Evolutionary conservation across 2,888 invertebrate genomes (phyloP), one percentile per base, ranked within the genome.

Genomic region (Acheta domesticus): DNA sequence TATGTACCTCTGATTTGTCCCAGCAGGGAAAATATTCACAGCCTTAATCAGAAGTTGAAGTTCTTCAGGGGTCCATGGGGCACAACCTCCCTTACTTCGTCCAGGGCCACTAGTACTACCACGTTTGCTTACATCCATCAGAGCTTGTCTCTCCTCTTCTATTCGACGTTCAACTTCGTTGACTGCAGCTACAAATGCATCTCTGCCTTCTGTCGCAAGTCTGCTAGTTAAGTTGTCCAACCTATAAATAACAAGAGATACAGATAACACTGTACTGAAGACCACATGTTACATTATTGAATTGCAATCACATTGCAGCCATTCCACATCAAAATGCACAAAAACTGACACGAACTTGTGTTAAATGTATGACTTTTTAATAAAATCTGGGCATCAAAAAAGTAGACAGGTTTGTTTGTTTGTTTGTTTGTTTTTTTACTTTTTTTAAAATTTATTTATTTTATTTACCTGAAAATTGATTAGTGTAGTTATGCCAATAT

Each of bases 21-120:
- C 99, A 11, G 98, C 98, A 0, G 99, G 99, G 86, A 98, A 99
- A 8, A 99, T 87, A 87, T 99, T 99, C 0, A 99, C 98, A 23
- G 97, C 98, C 87, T 99, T 99, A 79, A 99, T 97, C 4, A 99
- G 90, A 76, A 96, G 88, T 85, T 96, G 96, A 23, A 96, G 89
- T 86, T 97, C 96, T 81, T 94, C 94, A 78, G 92, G 91, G 19
- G 91, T 91, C 99, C 99, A 99, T 80, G 89, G 90, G 16, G 90
- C 89, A 0, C 90, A 88, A 4, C 88, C 86, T 83, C 83, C 84
- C 23, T 82, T 82, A 23, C 74, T 79, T 78, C 75, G 79, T 12
- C 78, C 78, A 20, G 48, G 20, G 20, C 50, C 75, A 21, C 75
- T 16, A 19, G 49, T 74, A 8, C 74, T 36, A 19, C 77, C 74